Evolutionary conservation across 2,888 invertebrate genomes (phyloP).

Genomic region (Portevinia maculata): DNA sequence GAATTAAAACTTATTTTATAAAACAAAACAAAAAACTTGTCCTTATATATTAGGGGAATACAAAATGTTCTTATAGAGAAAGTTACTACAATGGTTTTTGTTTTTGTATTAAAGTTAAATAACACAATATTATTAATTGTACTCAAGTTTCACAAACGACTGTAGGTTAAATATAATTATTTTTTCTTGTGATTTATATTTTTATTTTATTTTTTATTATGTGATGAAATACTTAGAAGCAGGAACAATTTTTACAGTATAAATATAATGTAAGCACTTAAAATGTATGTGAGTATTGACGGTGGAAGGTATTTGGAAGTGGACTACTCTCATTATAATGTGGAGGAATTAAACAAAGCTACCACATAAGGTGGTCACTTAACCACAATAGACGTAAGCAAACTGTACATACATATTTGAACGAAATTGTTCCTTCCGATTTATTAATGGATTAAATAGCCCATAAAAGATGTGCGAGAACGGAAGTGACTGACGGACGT

Average conservation of each 20-base stretch:
- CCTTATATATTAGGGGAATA: constrained; percentile 37
- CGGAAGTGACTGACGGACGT: too few species aligned
- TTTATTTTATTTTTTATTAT: neutral
- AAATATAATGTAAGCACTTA: constrained; percentile 41
- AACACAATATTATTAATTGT: constrained; percentile 68
- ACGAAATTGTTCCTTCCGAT: too few species aligned
- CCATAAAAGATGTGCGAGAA: too few species aligned
- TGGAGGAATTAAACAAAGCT: too few species aligned
- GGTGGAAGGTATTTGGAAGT: constrained; percentile 4
- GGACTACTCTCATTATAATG: too few species aligned
- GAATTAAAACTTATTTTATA: constrained; percentile 38
- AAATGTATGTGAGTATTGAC: constrained; percentile 4
- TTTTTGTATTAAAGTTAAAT: constrained; percentile 23
- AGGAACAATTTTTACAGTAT: constrained; percentile 69
- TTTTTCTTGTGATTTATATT: constrained; percentile 19
- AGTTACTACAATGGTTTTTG: constrained; percentile 18
- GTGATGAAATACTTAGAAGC: constrained; percentile 55
- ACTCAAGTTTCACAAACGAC: constrained; percentile 64
- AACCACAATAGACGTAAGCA: too few species aligned
- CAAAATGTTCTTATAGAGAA: constrained; percentile 6
- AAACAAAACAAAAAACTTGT: constrained; percentile 2
- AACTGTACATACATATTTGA: too few species aligned
- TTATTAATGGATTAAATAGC: too few species aligned
- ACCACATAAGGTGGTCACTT: too few species aligned
- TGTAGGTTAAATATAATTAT: constrained; percentile 4